Evolutionary conservation across 1,140 invertebrate genomes (phyloP).

Genomic region (Drosophila truncata): DNA sequence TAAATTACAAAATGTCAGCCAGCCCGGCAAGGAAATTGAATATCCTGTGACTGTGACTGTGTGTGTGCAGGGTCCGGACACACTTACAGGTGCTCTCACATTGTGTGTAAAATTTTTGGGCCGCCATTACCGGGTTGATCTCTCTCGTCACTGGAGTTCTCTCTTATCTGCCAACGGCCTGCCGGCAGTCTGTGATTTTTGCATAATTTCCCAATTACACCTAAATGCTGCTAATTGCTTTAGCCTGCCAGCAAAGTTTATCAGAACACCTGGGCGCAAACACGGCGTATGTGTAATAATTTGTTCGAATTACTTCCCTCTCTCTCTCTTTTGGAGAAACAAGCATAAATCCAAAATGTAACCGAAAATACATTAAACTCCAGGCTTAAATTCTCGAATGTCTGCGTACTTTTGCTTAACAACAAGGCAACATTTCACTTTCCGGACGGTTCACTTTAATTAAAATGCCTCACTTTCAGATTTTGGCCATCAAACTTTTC

Average conservation of each 20-base stretch:
- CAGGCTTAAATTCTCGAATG: slow-evolving; percentile 3
- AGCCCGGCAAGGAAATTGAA: slow-evolving; percentile 60
- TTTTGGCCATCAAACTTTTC: slow-evolving; percentile 59
- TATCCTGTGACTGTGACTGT: slow-evolving; percentile 63
- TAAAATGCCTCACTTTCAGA: slow-evolving; percentile 66
- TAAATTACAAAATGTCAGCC: slow-evolving; percentile 50
- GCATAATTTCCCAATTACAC: slow-evolving; percentile 77
- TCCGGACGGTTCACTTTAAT: slow-evolving; percentile 63
- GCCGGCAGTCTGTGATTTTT: slow-evolving; percentile 52
- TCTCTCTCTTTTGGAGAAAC: neutral
- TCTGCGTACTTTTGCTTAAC: slow-evolving; percentile 2
- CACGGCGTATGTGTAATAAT: slow-evolving; percentile 46
- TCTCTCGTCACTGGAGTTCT: neutral
- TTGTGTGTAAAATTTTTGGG: slow-evolving; percentile 10
- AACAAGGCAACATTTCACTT: neutral
- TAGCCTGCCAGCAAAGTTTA: slow-evolving; percentile 45
- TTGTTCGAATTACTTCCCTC: slow-evolving; percentile 6
- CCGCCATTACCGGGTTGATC: neutral
- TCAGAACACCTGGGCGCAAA: slow-evolving; percentile 43
- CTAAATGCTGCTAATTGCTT: slow-evolving; percentile 65
- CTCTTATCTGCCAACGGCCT: slow-evolving; percentile 18
- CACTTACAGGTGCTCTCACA: slow-evolving; percentile 1
- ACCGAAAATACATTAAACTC: neutral
- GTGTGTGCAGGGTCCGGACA: neutral
- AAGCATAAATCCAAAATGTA: slow-evolving; percentile 1